Conservation (phyloP, 1,140 invertebrate species). For the Procambarus clarkii region DNA sequence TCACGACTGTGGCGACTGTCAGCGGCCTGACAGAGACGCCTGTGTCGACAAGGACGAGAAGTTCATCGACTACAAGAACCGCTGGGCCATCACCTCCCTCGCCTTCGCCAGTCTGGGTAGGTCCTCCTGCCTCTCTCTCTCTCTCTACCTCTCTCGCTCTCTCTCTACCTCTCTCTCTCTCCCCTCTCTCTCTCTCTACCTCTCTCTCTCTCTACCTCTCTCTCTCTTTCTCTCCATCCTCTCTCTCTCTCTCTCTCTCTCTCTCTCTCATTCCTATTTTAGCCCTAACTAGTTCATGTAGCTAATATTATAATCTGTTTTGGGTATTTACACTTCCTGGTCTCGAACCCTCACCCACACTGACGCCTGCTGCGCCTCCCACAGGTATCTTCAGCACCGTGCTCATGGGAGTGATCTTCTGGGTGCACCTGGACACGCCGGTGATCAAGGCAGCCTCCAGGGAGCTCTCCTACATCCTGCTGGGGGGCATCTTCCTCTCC, state of each 20-base stretch:
- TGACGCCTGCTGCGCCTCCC: background rate
- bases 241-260: background rate
- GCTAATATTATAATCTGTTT: too few relatives aligned
- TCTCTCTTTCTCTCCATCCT: background rate
- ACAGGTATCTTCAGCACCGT: conserved; percentile 86
- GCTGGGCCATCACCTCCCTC: conserved; percentile 80
- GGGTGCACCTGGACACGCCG: conserved; percentile 80
- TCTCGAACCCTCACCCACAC: background rate
- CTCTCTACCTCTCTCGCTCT: background rate
- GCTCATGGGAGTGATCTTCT: conserved; percentile 83
- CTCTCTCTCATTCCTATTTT: too few relatives aligned
- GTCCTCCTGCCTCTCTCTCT: background rate
- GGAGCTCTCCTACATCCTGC: conserved; percentile 77
- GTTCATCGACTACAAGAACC: conserved; percentile 79
- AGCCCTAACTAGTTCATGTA: too few relatives aligned
- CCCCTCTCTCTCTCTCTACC: background rate
- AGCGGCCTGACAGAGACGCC: conserved; percentile 74
- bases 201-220: background rate
- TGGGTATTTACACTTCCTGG: too few relatives aligned
- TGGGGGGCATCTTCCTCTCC: conserved; percentile 78
- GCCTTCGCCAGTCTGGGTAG: conserved; percentile 77
- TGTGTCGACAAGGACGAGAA: conserved; percentile 78
- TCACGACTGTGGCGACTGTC: conserved; percentile 79
- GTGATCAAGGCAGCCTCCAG: conserved; percentile 81
- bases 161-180: background rate